Percentiles rank a stretch among this genome's conserved stretches.
Evolutionary conservation across 2,797 vertebrate genomes (phyloP).

Genomic region (Coregonus sp.): DNA sequence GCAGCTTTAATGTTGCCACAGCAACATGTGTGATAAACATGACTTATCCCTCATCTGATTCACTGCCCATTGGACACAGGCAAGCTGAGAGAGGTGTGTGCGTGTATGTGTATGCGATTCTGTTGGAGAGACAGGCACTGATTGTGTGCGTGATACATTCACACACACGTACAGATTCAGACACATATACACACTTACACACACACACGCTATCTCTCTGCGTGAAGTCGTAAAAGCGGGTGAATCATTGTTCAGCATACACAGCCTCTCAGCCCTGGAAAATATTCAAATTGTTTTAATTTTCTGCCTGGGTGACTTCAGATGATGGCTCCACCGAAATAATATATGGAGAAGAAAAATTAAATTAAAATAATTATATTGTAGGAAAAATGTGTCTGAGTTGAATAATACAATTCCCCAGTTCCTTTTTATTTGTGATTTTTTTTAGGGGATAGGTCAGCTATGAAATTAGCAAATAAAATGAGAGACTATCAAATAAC

Average conservation of each 20-base stretch:
- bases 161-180: neutral
- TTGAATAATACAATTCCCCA: conserved; percentile 33
- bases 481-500: too few species aligned
- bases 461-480: too few species aligned
- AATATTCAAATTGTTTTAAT: conserved; percentile 70
- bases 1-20: conserved; percentile 53
- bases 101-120: conserved; percentile 20
- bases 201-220: conserved; percentile 56
- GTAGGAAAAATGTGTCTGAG: conserved; percentile 28
- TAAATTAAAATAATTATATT: conserved; percentile 26
- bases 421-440: conserved; percentile 2
- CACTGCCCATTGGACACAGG: conserved; percentile 18
- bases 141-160: conserved; percentile 5
- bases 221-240: conserved; percentile 57
- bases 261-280: conserved; percentile 36
- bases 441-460: too few species aligned
- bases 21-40: conserved; percentile 62
- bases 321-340: conserved; percentile 48
- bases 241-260: conserved; percentile 50
- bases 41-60: conserved; percentile 56
- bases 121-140: neutral
- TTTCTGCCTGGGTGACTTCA: conserved; percentile 62
- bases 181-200: conserved; percentile 38
- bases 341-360: conserved; percentile 35
- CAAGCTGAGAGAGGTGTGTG: conserved; percentile 42